Evolutionary conservation across 1,140 invertebrate species (phyloP), one percentile per base, ranked within the genome.

Genomic region (Trialeurodes vaporariorum): DNA sequence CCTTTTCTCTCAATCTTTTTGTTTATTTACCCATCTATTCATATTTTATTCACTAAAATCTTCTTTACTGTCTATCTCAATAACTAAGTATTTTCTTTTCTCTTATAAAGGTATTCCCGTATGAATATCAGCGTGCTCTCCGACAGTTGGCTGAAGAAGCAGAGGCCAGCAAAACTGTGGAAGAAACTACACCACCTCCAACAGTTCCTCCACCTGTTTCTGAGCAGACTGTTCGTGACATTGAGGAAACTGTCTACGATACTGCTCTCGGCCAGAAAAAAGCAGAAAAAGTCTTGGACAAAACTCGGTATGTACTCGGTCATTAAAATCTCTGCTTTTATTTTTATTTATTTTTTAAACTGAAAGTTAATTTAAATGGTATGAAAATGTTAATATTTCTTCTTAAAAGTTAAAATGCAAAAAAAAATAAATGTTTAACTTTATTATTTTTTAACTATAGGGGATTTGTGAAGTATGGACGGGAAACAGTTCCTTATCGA

Each of bases 401-500:
- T 27, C 11, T 17, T 22, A 22, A 27, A 40, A 49, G 17, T 25
- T 13, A 27, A 49, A 40, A 64, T 64, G 23, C 27, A 64, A 25
- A 25, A 25, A 26, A 26, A 64, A 26, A 26, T 17, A 12, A 64
- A 64, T 25, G 12, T 26, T 64, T 64, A 49, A 9, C 34, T 49
- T 49, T 49, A 9, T 49, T 49, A 12, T 25, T 66, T 68, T 69
- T 67, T 49, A 34, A 64, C 77, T 75, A 9, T 68, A 87, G 89
- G 71, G 96, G 96, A 61, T 99, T 98, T 79, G 89, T 98, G 73
- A 98, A 98, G 76, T 99, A 98, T 80, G 86, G 88, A 66, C 83
- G 97, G 63, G 92, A 98, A 74, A 89, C 87, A 2, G 83, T 84
- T 1, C 81, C 89, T 68, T 99, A 99, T 79, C 84, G 95, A 27